Conservation (phyloP, 2,113 vertebrate genomes). For the Megaleporinus macrocephalus region DNA sequence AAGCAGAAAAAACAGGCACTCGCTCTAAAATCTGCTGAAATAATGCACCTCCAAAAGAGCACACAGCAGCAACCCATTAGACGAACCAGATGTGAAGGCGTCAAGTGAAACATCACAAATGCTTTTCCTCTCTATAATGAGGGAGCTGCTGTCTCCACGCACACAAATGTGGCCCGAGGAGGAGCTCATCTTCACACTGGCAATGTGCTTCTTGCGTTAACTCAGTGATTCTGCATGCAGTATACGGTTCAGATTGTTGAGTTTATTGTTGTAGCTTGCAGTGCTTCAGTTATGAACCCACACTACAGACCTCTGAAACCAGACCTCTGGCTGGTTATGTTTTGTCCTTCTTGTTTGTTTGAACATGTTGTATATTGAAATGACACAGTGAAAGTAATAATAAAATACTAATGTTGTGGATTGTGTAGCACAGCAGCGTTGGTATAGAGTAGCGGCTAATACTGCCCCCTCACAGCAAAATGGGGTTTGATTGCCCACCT, state of each 20-base stretch:
- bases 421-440: too few species aligned
- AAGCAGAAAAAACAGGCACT: conserved; percentile 34
- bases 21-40: conserved; percentile 30
- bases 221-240: neutral
- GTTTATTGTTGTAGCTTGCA: neutral
- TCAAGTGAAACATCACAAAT: conserved; percentile 49
- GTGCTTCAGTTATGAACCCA: neutral
- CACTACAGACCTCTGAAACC: neutral
- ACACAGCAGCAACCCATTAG: conserved; percentile 30
- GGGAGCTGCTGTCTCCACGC: conserved; percentile 22
- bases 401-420: too few species aligned
- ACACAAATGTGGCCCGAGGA: conserved; percentile 7
- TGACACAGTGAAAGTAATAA: too few species aligned
- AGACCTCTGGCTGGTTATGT: too few species aligned
- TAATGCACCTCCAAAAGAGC: conserved; percentile 20
- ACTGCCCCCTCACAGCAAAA: too few species aligned
- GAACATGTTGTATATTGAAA: too few species aligned
- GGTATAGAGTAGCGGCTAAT: too few species aligned
- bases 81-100: conserved; percentile 19
- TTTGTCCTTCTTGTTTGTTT: too few species aligned
- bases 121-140: conserved; percentile 22
- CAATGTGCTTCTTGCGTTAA: neutral
- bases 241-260: neutral
- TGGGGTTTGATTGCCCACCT: too few species aligned
- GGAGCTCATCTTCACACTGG: neutral